Conservation (phyloP, 2,113 vertebrate genomes). For the Acrocephalus arundinaceus region DNA sequence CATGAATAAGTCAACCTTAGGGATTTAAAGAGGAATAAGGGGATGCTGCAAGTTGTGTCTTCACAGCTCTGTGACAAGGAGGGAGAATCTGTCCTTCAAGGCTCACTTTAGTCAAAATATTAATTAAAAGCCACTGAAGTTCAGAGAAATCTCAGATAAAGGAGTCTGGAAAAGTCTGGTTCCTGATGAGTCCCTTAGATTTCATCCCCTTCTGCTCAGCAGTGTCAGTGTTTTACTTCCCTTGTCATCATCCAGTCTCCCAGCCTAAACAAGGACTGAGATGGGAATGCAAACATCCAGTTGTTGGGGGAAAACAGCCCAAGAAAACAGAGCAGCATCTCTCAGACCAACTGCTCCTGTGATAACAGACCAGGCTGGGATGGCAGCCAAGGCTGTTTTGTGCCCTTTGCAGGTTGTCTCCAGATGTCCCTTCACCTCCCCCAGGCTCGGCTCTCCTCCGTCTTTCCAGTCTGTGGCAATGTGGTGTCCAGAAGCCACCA, state of each 20-base stretch:
- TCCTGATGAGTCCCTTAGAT: neutral
- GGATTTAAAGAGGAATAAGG: neutral
- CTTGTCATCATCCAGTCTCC: neutral
- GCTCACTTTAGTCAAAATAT: conserved; percentile 45
- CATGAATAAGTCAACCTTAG: neutral
- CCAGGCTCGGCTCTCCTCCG: neutral
- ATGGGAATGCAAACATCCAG: neutral
- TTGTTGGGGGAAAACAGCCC: neutral
- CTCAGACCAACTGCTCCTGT: neutral
- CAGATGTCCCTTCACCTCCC: neutral
- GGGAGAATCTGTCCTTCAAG: neutral
- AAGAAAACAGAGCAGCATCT: neutral
- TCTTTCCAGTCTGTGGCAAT: neutral
- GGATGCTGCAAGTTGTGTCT: conserved; percentile 12
- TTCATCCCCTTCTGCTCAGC: neutral
- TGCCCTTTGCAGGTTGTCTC: neutral
- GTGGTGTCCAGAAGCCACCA: neutral
- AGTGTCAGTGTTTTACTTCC: neutral
- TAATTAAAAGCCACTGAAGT: neutral
- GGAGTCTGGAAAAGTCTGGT: neutral
- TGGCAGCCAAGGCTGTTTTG: neutral
- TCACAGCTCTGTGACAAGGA: neutral
- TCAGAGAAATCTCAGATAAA: conserved; percentile 23
- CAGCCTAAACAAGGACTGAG: conserved; percentile 41
- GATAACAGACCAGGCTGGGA: neutral